A percentile compares a stretch with the other conserved stretches of the same genome.
These are phyloP conservation scores for Psittacula cyanocephala DNA, from an alignment of 2,113 vertebrate species.

Conservation along the genomic window DNA sequence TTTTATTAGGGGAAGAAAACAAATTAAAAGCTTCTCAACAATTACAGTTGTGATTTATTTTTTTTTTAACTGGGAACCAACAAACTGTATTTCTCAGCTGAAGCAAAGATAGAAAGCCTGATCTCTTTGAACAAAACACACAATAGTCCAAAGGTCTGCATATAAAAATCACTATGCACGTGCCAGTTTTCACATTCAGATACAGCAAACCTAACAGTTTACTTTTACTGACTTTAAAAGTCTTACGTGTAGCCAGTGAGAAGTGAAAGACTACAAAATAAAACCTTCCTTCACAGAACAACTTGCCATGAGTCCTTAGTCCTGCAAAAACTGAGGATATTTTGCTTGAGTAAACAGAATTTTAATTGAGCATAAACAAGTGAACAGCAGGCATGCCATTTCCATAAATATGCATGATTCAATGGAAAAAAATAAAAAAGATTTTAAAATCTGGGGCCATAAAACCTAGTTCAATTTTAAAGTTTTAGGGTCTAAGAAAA, in stretches of 20 bases:
- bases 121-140: not conserved
- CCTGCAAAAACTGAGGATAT: not conserved
- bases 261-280: not conserved
- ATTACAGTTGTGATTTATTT: not conserved
- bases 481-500: not conserved
- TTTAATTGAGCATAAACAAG: slow-evolving; percentile 3
- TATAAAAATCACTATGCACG: not conserved
- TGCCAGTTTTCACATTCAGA: not conserved
- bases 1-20: not conserved
- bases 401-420: not conserved
- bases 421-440: not conserved
- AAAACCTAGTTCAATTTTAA: not conserved
- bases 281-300: not conserved
- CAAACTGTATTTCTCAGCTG: not conserved
- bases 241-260: not conserved
- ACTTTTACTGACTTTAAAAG: not conserved
- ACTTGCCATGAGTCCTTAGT: not conserved
- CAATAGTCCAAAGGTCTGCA: not conserved
- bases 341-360: slow-evolving; percentile 21
- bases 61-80: not conserved
- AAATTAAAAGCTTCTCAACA: not conserved
- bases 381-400: not conserved
- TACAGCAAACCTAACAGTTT: not conserved
- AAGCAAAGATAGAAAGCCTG: not conserved
- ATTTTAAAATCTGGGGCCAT: not conserved